Evolutionary conservation across 2,797 vertebrate genomes (phyloP), one percentile per base, ranked within the genome.

Genomic region (Lemur catta): DNA sequence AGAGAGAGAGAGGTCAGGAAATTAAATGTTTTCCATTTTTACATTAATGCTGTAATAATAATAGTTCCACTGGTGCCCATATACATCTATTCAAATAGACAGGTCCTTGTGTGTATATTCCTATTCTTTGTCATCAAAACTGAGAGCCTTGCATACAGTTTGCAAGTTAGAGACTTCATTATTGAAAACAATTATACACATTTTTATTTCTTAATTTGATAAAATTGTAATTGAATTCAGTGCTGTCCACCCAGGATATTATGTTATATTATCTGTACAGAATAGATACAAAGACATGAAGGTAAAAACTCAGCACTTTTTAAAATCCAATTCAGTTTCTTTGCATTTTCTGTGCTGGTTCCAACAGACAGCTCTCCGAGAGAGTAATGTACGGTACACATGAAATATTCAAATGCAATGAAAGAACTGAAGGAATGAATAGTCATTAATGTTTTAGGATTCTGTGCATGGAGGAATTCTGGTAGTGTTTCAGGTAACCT

Each of bases 241-340:
- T 22, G 63, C 48, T 74, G 9, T 22, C 30, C 13, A 48, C 35
- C 59, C 30, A 33, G 20, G 74, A 76, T 78, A 0, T 75, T 89
- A 22, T 55, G 28, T 97, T 94, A 50, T 1, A 8, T 97, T 97
- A 94, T 81, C 94, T 97, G 79, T 97, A 69, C 85, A 93, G 33
- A 41, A 33, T 22, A 28, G 52, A 55, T 55, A 55, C 18, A 7
- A 55, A 50, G 24, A 78, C 91, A 76, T 38, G 43, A 72, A 38
- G 67, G 43, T 2, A 57, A 94, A 50, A 75, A 38, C 30, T 46
- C 33, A 55, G 52, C 50, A 9, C 6, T 71, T 38, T 50, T 86
- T 24, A 43, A 90, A 90, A 63, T 33, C 38, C 50, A 24, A 0
- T 55, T 52, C 89, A 2, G 0, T 75, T 48, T 50, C 46, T 91